These are phyloP conservation scores for Leuciscus idus DNA, from an alignment of 2,113 vertebrate genomes.

Conservation along the genomic window DNA sequence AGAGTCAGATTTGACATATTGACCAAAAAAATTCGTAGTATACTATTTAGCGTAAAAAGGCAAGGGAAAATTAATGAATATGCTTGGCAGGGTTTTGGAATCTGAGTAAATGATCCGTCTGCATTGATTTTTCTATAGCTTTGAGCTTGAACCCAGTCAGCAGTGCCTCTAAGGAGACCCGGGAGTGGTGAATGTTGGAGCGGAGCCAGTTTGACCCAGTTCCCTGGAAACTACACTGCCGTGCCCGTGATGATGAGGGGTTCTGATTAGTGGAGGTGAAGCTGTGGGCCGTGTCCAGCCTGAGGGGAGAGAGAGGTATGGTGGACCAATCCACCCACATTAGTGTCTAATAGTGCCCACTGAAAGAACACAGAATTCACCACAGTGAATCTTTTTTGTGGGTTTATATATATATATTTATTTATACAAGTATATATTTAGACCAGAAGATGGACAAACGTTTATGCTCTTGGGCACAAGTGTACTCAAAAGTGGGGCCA, in stretches of 20 bases:
- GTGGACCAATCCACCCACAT: conserved; percentile 47
- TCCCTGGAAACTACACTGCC: conserved; percentile 46
- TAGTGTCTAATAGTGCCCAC: conserved; percentile 49
- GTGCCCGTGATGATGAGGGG: conserved; percentile 48
- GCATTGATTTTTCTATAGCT: conserved; percentile 27
- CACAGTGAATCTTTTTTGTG: conserved; percentile 6
- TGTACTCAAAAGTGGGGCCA: background rate
- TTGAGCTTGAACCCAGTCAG: conserved; percentile 2
- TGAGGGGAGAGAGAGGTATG: conserved; percentile 36
- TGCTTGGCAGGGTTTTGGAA: background rate
- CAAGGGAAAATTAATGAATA: background rate
- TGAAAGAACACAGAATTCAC: background rate
- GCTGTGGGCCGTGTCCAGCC: conserved; percentile 54
- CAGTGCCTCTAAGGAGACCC: background rate
- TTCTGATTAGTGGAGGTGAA: conserved; percentile 58
- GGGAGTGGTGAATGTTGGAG: background rate
- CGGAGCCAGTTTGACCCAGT: conserved; percentile 48
- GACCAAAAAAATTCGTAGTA: background rate
- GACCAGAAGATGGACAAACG: conserved; percentile 22
- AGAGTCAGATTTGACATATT: no score
- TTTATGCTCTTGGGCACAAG: background rate
- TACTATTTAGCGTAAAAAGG: background rate
- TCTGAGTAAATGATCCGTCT: background rate
- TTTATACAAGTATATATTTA: background rate
- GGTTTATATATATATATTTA: background rate